Base-by-base conservation (phyloP, 2,888 invertebrate genomes). In the Cabera pusaria region DNA sequence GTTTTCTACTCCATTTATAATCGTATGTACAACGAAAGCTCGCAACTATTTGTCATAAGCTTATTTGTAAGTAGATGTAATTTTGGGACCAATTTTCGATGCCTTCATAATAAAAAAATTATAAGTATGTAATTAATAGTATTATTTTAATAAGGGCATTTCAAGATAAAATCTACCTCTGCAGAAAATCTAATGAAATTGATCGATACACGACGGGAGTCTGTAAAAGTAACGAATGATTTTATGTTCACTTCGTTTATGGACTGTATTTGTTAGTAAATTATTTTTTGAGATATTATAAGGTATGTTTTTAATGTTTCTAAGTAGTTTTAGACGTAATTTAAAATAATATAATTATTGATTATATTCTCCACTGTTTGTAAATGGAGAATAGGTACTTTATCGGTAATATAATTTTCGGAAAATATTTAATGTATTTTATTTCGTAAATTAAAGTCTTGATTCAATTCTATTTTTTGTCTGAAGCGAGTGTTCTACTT, bases 221-320 rank as follows among this genome's bases (percentile, higher is more conserved):
- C 8, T 28, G 28, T 33, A 20, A 31, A 23, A 16, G 22, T 17
- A 22, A 27, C 44, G 48, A 44, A 46, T 40, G 34, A 32, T 32
- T 37, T 45, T 45, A 48, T 46, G 20, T 50, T 48, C 45, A 50
- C 31, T 24, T 18, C 12, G 8, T 20, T 29, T 28, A 33, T 39
- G 40, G 46, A 20, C 34, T 54, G 72, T 70, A 72, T 85, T 86
- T 86, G 83, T 86, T 87, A 87, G 86, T 86, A 86, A 87, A 86
- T 87, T 87, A 86, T 86, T 84, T 86, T 87, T 87, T 84, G 84
- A 86, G 80, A 85, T 83, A 64, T n/a, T n/a, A n/a, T 85, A 80
- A 82, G 84, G 74, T 83, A 81, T 76, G 84, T 87, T 86, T 42
- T 85, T 80, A 76, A 80, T 81, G 72, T 85, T 86, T 76, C 67